Evolutionary conservation across 2,797 vertebrate species (phyloP).

Genomic region (Lacerta viridis): DNA sequence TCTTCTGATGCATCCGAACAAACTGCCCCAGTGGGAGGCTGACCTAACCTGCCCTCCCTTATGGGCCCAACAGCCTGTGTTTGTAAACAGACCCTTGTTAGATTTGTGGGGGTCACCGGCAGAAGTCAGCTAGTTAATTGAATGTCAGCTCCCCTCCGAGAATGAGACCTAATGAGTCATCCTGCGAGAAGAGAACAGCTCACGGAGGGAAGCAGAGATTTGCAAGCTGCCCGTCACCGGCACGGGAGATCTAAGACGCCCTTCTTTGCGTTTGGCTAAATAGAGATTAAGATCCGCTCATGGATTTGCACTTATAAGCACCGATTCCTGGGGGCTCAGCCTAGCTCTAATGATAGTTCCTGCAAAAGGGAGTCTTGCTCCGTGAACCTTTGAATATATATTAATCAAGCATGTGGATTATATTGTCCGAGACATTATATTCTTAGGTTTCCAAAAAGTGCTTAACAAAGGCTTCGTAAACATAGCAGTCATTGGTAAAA

Average conservation of each 20-base stretch:
- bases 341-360: not conserved
- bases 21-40: conserved; percentile 81
- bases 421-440: too few species aligned
- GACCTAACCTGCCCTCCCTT: conserved; percentile 74
- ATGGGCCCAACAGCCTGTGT: conserved; percentile 82
- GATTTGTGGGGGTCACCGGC: conserved; percentile 77
- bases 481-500: too few species aligned
- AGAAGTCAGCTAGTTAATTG: conserved; percentile 89
- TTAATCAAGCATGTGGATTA: not conserved
- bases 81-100: conserved; percentile 85
- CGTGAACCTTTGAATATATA: not conserved
- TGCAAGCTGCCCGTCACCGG: conserved; percentile 63
- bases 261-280: conserved; percentile 57
- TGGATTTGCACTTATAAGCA: conserved; percentile 56
- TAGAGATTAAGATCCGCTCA: conserved; percentile 63
- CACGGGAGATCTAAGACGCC: conserved; percentile 66
- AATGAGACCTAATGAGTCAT: conserved; percentile 87
- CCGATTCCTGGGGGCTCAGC: conserved; percentile 5
- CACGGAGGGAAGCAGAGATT: conserved; percentile 64
- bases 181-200: conserved; percentile 61
- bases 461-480: not conserved
- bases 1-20: conserved; percentile 79
- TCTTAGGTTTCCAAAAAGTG: not conserved
- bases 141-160: conserved; percentile 84
- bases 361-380: not conserved